phyloP scores from a whole-genome alignment of 2,113 vertebrate species.

The Scophthalmus maximus region DNA sequence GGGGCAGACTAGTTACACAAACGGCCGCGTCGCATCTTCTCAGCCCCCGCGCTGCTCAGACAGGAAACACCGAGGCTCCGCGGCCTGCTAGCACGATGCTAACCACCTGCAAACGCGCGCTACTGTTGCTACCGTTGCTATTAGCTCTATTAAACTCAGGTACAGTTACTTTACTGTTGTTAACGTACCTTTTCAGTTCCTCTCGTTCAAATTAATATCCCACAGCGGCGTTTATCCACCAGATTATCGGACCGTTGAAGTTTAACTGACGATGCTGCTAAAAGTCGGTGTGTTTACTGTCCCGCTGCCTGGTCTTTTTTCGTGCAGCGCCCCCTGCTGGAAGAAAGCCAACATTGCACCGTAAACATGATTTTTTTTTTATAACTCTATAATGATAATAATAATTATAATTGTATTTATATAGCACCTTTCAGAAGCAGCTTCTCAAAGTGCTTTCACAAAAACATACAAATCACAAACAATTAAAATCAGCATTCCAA shows the following conservation, averaged over 20 bases:
- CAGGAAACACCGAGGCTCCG: slow-evolving; percentile 72
- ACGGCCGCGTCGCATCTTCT: neutral
- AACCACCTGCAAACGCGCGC: neutral
- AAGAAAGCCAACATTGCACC: neutral
- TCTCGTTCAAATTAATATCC: neutral
- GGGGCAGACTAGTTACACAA: neutral
- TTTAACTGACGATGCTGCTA: neutral
- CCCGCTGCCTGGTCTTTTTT: neutral
- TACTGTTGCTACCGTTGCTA: neutral
- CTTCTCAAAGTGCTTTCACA: too few species aligned
- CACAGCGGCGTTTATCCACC: neutral
- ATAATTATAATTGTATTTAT: too few species aligned
- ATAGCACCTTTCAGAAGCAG: too few species aligned
- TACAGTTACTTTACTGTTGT: accelerated
- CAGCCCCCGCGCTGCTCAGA: accelerated
- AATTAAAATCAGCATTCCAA: too few species aligned
- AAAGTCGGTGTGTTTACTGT: neutral
- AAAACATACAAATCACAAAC: too few species aligned
- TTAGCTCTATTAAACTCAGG: accelerated
- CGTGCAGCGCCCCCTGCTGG: slow-evolving; percentile 20
- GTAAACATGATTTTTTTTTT: neutral
- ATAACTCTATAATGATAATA: neutral
- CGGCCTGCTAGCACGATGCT: slow-evolving; percentile 65
- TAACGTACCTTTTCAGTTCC: neutral
- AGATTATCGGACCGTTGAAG: neutral